A percentile compares a stretch with the other conserved stretches of the same genome.
Conservation (phyloP, 2,113 vertebrate species). For the Apeltes quadracus region DNA sequence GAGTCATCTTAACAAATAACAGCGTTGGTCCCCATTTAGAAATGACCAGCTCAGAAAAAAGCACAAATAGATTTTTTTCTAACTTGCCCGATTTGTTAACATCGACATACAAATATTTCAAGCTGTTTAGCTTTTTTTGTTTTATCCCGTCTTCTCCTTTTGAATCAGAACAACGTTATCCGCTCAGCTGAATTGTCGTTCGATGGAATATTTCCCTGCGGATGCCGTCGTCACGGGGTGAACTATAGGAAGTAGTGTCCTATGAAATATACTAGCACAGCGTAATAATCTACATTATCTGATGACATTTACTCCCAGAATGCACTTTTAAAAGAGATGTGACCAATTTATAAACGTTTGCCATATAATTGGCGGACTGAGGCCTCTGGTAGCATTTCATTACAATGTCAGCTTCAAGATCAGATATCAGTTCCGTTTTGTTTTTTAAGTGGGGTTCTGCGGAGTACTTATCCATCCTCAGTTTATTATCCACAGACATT, state of each 20-base stretch:
- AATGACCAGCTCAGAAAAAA: not conserved
- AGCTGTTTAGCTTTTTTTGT: not conserved
- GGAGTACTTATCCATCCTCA: not conserved
- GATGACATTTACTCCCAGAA: slow-evolving; percentile 18
- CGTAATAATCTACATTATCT: slow-evolving; percentile 10
- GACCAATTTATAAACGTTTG: slow-evolving; percentile 9
- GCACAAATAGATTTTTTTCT: slow-evolving; percentile 23
- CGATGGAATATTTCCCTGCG: not conserved
- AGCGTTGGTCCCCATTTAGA: slow-evolving; percentile 13
- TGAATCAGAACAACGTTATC: not conserved
- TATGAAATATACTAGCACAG: not conserved
- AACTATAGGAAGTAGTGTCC: not conserved
- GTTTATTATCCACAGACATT: not conserved
- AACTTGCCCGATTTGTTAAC: slow-evolving; percentile 21
- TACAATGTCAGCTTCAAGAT: slow-evolving; percentile 37
- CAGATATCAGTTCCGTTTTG: not conserved
- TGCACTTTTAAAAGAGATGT: slow-evolving; percentile 16
- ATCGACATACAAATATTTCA: slow-evolving; percentile 3
- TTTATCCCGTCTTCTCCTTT: not conserved
- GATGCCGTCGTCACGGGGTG: not conserved
- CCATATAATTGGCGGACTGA: slow-evolving; percentile 18
- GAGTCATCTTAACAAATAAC: slow-evolving; percentile 40
- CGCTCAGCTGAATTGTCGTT: not conserved
- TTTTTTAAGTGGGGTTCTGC: not conserved
- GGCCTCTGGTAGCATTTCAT: slow-evolving; percentile 44